These are phyloP conservation scores for Liasis olivaceus DNA, from an alignment of 2,797 vertebrate species.

Conservation along the genomic window DNA sequence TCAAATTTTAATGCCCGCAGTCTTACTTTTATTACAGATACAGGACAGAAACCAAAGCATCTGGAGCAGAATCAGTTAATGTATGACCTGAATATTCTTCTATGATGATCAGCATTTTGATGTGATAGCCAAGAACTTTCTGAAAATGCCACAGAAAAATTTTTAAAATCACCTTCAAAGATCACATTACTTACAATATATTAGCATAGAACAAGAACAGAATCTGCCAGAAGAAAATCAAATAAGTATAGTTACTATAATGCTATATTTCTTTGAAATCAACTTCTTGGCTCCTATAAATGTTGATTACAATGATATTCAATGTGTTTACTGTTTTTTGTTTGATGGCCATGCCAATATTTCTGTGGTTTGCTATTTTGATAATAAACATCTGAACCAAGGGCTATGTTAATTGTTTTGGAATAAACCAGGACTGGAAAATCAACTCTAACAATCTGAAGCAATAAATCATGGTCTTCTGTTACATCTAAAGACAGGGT, in stretches of 20 bases:
- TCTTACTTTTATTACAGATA: conserved; percentile 29
- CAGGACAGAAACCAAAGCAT: conserved; percentile 21
- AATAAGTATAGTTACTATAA: conserved; percentile 37
- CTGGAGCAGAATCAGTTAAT: not conserved
- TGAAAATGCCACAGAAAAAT: conserved; percentile 10
- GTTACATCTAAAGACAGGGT: not conserved
- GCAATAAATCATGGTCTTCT: not conserved
- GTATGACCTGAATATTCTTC: conserved; percentile 25
- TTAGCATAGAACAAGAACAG: conserved; percentile 31
- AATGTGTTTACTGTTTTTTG: not conserved
- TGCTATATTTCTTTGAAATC: conserved; percentile 41
- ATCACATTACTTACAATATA: conserved; percentile 13
- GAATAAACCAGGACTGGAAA: not conserved
- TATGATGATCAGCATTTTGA: conserved; percentile 8
- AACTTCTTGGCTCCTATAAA: not conserved
- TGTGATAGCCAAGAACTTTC: conserved; percentile 11
- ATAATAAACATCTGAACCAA: not conserved
- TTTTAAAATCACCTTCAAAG: conserved; percentile 12
- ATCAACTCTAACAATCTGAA: not conserved
- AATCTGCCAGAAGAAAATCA: conserved; percentile 22
- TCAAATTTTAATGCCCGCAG: conserved; percentile 7
- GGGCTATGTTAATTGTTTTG: not conserved
- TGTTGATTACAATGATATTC: not conserved
- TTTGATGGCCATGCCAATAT: not conserved
- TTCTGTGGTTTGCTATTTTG: not conserved